Conservation (phyloP, 1,140 invertebrate species). For the Phymorhynchus buccinoides region DNA sequence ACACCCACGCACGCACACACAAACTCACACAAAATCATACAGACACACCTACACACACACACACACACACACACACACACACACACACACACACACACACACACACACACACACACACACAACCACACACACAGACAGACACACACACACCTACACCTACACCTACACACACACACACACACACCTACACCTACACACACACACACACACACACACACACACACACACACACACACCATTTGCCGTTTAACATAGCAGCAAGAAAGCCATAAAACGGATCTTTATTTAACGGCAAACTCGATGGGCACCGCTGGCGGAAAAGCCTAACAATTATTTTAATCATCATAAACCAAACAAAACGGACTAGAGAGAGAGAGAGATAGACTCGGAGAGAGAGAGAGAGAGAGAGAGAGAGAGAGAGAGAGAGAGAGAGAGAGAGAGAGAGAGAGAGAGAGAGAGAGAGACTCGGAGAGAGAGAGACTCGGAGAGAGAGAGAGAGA, state of each 20-base stretch:
- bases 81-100: neutral
- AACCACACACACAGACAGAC: too few relatives aligned
- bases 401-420: neutral
- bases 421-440: neutral
- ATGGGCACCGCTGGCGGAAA: neutral
- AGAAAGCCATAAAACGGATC: too few relatives aligned
- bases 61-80: too few relatives aligned
- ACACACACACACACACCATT: neutral
- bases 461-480: neutral
- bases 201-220: neutral
- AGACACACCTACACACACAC: too few relatives aligned
- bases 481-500: neutral
- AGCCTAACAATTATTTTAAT: neutral
- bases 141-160: too few relatives aligned
- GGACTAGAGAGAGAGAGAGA: too few relatives aligned
- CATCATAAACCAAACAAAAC: neutral
- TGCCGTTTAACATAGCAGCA: neutral
- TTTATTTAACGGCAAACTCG: too few relatives aligned
- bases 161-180: neutral
- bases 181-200: neutral
- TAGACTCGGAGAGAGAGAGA: too few relatives aligned
- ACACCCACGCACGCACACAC: too few relatives aligned
- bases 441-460: neutral
- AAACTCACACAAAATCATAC: too few relatives aligned
- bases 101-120: too few relatives aligned